A percentile compares a stretch with the other conserved stretches of the same genome.
These are phyloP conservation scores for Hiodon tergisus DNA, from an alignment of 2,113 vertebrate genomes.

Conservation along the genomic window DNA sequence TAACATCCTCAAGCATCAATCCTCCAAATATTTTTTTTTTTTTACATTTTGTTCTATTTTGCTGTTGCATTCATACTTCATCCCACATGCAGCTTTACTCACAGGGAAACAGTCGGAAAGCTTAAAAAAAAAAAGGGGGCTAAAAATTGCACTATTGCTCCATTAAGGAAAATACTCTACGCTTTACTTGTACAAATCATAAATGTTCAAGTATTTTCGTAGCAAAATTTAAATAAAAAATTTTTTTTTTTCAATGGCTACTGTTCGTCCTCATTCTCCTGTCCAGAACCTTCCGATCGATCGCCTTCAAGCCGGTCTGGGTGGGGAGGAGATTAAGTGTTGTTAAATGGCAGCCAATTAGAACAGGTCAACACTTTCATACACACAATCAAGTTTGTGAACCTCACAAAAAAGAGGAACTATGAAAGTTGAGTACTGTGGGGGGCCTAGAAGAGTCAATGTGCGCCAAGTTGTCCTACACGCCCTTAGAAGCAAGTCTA, in stretches of 20 bases:
- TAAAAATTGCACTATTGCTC: constrained; percentile 85
- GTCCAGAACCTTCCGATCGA: constrained; percentile 88
- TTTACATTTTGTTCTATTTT: background rate
- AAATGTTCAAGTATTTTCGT: constrained; percentile 64
- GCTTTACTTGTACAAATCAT: constrained; percentile 82
- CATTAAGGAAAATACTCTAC: constrained; percentile 84
- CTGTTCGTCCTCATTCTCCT: constrained; percentile 89
- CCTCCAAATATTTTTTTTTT: background rate
- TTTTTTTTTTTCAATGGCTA: constrained; percentile 46
- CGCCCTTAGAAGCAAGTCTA: background rate
- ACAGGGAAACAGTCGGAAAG: constrained; percentile 76
- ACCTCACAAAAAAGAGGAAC: too few species aligned
- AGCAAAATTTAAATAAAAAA: constrained; percentile 50
- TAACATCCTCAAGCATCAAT: constrained; percentile 55
- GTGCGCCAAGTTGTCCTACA: background rate
- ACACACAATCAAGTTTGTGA: too few species aligned
- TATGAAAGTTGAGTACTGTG: background rate
- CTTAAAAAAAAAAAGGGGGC: constrained; percentile 66
- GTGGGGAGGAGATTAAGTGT: constrained; percentile 32
- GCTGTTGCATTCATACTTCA: constrained; percentile 32
- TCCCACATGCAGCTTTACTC: constrained; percentile 65
- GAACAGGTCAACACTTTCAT: too few species aligned
- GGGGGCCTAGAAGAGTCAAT: background rate
- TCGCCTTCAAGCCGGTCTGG: constrained; percentile 87
- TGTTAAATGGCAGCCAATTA: background rate